A percentile compares a stretch with the other conserved stretches of the same genome.
phyloP scores from a whole-genome alignment of 2,888 invertebrate species.

The Tigriopus californicus region DNA sequence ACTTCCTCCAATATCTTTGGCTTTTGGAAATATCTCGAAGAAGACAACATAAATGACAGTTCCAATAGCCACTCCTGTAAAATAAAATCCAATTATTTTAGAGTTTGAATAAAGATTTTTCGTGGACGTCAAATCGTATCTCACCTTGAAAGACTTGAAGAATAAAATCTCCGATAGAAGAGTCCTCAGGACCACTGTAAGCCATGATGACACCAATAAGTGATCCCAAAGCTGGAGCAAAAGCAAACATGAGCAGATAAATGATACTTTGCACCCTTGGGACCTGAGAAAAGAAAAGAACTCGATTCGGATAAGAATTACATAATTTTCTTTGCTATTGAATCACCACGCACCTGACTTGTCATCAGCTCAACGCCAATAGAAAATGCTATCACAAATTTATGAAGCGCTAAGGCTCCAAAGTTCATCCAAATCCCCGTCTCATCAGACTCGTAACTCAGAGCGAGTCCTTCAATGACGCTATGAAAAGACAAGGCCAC shows the following conservation, averaged over 20 bases:
- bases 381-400: slow-evolving; percentile 13
- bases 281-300: background rate
- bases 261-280: background rate
- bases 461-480: slow-evolving; percentile 4
- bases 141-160: background rate
- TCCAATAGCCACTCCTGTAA: slow-evolving; percentile 2
- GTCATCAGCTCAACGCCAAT: slow-evolving; percentile 6
- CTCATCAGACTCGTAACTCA: background rate
- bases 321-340: background rate
- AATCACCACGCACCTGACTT: background rate
- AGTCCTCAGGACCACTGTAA: background rate
- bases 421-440: slow-evolving; percentile 3
- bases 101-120: no score
- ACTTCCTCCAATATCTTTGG: slow-evolving; percentile 1
- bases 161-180: background rate
- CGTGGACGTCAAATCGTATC: background rate
- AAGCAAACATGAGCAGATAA: background rate
- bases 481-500: slow-evolving; percentile 8
- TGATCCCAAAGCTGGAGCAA: background rate
- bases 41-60: slow-evolving; percentile 13
- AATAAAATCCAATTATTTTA: background rate
- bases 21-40: slow-evolving; percentile 10
- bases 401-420: slow-evolving; percentile 1
- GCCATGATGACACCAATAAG: background rate
- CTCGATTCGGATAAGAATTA: background rate